These are phyloP conservation scores for Metaphire vulgaris DNA, from an alignment of 1,140 invertebrate species.

Conservation along the genomic window DNA sequence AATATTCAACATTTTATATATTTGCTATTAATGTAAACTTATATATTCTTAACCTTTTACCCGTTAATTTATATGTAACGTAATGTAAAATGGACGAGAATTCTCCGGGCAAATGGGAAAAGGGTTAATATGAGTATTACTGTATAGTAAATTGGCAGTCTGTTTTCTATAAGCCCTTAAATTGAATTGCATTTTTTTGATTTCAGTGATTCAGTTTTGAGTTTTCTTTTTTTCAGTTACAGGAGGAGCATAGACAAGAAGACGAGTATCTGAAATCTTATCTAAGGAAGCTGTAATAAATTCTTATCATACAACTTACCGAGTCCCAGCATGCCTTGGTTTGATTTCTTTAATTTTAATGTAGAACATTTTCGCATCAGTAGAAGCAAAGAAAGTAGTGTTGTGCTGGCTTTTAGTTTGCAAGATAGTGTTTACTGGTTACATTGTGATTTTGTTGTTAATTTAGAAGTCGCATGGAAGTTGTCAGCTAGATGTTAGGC, in stretches of 20 bases:
- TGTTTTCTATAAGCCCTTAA: not conserved
- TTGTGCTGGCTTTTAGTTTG: not conserved
- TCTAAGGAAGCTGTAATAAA: not conserved
- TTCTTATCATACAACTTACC: not conserved
- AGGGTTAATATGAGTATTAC: no score
- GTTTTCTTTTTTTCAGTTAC: not conserved
- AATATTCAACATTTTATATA: no score
- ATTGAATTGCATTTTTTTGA: not conserved
- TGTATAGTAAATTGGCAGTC: no score
- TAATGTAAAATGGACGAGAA: no score
- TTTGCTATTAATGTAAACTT: not conserved
- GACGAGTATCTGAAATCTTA: not conserved
- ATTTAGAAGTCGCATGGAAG: no score
- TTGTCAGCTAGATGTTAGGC: no score
- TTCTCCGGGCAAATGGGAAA: no score
- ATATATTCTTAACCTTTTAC: not conserved
- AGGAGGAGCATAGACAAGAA: not conserved
- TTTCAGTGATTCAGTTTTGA: not conserved
- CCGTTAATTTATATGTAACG: no score
- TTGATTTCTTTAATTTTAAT: not conserved
- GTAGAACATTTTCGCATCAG: not conserved
- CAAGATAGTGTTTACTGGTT: no score
- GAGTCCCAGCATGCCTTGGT: not conserved
- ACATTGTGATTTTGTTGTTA: no score
- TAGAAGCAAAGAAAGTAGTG: no score